A percentile compares a stretch with the other conserved stretches of the same genome.
Conservation (phyloP, 2,113 vertebrate species). For the human region GRCh38 chr6:57014001-57014500, state of each 20-base stretch:
- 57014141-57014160: constrained; percentile 57
- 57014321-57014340: background rate
- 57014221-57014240: constrained; percentile 9
- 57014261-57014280: background rate
- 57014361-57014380: background rate
- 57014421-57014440: constrained; percentile 43
- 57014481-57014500: constrained; percentile 61
- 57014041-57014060: background rate
- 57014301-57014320: constrained; percentile 21
- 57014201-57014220: constrained; percentile 30
- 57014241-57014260: background rate
- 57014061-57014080: background rate
- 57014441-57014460: constrained; percentile 53
- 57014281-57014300: background rate
- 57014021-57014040: background rate
- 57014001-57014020: background rate
- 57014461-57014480: constrained; percentile 66
- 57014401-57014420: background rate
- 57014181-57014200: background rate
- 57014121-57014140: background rate
- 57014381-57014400: background rate
- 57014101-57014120: background rate
- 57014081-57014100: background rate
- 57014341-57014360: background rate
- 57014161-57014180: background rate